Evolutionary conservation across 2,888 invertebrate species (phyloP), one percentile per base, ranked within the genome.

Genomic region (Phorcus lineatus): DNA sequence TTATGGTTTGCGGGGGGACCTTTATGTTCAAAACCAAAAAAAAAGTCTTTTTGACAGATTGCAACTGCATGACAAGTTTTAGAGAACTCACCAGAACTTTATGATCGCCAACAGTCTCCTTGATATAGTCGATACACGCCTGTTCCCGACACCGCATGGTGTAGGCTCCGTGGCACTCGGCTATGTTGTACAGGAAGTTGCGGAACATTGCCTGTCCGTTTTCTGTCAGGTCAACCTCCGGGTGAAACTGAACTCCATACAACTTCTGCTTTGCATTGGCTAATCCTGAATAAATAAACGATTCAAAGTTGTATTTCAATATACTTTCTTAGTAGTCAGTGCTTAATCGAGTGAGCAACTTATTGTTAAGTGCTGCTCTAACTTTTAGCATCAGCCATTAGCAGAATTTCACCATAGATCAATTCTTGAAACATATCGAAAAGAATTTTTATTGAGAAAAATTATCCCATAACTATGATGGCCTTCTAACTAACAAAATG

Each of bases 221-320:
- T 17, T 95, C 95, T 0, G 99, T 98, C 90, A 99, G 95, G 93
- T 99, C 99, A 86, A 99, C 97, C 95, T 99, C 99, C 0, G 99
- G 99, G 94, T 99, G 99, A 94, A 99, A 99, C 94, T 99, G 99
- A 83, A 99, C 96, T 40, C 99, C 99, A 92, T 92, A 93, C 47
- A 93, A 84, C 79, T 96, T 95, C 93, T 96, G 94, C 92, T 96
- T 96, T 91, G 98, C 98, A 94, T 97, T 97, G 90, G 96, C 96
- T 90, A 99, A 97, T 80, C 97, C 99, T 94, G 87, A 47, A 88
- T 77, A 79, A 81, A 40, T 67, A 17, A 79, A 36, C 67, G 77
- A n/a, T 74, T 54, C 1, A 67, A n/a, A 53, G 13, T 13, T 53
- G 13, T 13, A 13, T 13, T 13, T 16, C 11, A 53, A 53, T 53